Percentiles rank a stretch among this genome's conserved stretches.
phyloP scores from a whole-genome alignment of 2,113 vertebrate genomes.

The Cynopterus brachyotis region DNA sequence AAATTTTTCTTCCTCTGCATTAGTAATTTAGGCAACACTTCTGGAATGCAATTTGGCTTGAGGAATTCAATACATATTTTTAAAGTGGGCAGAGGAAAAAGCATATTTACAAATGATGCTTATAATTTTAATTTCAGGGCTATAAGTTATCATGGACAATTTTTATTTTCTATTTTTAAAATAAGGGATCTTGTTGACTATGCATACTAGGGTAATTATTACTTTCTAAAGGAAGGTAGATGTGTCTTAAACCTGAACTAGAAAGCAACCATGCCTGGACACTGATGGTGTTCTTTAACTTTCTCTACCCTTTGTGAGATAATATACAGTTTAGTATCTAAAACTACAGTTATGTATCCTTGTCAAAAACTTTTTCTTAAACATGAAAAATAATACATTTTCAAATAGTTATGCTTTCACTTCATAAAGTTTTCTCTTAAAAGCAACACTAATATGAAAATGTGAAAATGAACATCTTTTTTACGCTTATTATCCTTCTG shows the following conservation, averaged over 20 bases:
- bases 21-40: background rate
- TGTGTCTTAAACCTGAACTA: background rate
- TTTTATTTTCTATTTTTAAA: background rate
- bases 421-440: constrained; percentile 28
- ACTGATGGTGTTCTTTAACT: background rate
- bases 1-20: background rate
- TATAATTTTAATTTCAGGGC: constrained; percentile 25
- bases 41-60: background rate
- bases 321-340: constrained; percentile 62
- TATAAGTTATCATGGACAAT: background rate
- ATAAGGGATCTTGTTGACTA: constrained; percentile 1
- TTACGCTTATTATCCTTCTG: background rate
- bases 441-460: constrained; percentile 58
- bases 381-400: constrained; percentile 46
- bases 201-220: background rate
- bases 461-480: constrained; percentile 42
- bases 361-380: constrained; percentile 72
- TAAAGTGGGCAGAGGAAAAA: constrained; percentile 16
- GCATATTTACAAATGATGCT: background rate
- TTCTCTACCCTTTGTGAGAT: constrained; percentile 45
- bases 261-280: background rate
- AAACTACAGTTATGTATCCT: constrained; percentile 63
- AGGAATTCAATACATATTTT: constrained; percentile 53
- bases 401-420: constrained; percentile 21
- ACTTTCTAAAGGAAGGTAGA: constrained; percentile 37